These are phyloP conservation scores for Drosophila bifasciata DNA, from an alignment of 1,140 invertebrate species.

Conservation along the genomic window DNA sequence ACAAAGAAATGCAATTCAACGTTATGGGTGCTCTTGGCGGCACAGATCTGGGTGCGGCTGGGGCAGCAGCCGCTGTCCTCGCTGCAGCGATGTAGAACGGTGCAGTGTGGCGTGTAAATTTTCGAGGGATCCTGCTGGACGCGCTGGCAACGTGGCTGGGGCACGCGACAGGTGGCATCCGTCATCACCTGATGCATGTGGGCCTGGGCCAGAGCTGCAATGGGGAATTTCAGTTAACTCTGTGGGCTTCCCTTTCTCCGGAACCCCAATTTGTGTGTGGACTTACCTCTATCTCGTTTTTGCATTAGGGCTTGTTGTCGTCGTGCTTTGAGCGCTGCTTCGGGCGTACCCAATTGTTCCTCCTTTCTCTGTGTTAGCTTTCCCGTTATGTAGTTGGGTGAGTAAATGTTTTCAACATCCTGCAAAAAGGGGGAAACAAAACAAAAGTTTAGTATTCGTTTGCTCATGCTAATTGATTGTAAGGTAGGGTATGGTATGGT, in stretches of 20 bases:
- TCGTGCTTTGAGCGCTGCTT: constrained; percentile 52
- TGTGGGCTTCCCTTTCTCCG: too few species aligned
- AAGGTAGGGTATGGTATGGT: not conserved
- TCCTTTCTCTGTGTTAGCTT: constrained; percentile 56
- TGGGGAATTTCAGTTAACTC: not conserved
- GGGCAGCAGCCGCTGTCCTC: constrained; percentile 91
- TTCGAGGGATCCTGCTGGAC: constrained; percentile 87
- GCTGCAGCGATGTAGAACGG: constrained; percentile 89
- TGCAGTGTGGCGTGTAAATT: constrained; percentile 90
- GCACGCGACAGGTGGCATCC: constrained; percentile 87
- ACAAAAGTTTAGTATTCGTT: constrained; percentile 40
- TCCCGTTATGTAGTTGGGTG: constrained; percentile 64
- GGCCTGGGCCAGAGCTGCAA: constrained; percentile 85
- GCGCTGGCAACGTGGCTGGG: constrained; percentile 87
- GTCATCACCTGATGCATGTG: constrained; percentile 86
- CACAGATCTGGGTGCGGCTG: constrained; percentile 87
- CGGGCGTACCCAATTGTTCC: constrained; percentile 62
- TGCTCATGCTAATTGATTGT: constrained; percentile 45
- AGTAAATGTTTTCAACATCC: constrained; percentile 65
- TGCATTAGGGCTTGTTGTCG: constrained; percentile 46
- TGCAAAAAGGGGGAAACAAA: constrained; percentile 41
- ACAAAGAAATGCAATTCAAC: constrained; percentile 90
- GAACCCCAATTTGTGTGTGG: not conserved
- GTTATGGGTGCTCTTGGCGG: constrained; percentile 87
- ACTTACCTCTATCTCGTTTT: constrained; percentile 40